A percentile compares a stretch with the other conserved stretches of the same genome.
Evolutionary conservation across 2,113 vertebrate species (phyloP).

Genomic region (Ophthalmotilapia sp.): DNA sequence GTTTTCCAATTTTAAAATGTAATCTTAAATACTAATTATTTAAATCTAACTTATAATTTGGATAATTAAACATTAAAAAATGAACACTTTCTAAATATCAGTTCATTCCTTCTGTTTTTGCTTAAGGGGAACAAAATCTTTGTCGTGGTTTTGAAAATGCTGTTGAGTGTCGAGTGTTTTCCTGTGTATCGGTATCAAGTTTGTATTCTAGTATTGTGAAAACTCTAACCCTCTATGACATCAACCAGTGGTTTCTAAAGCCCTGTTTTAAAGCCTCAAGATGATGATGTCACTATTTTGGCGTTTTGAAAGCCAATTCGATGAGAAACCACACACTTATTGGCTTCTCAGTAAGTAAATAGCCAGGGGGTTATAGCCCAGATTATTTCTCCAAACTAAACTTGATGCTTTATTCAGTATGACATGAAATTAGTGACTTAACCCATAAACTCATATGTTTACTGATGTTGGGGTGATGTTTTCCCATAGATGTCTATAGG

Average conservation of each 20-base stretch:
- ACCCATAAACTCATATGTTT: not conserved
- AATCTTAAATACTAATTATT: not conserved
- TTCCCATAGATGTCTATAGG: not conserved
- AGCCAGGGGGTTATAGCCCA: not conserved
- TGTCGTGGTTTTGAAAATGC: not conserved
- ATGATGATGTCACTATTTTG: not conserved
- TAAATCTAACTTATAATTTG: not conserved
- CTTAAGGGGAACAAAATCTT: not conserved
- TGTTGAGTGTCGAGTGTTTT: not conserved
- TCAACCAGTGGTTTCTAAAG: not conserved
- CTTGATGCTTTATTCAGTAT: not conserved
- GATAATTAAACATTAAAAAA: not conserved
- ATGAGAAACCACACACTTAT: not conserved
- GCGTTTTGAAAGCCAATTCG: not conserved
- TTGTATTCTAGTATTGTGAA: not conserved
- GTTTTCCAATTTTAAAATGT: not conserved
- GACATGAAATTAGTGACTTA: not conserved
- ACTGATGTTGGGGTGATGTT: not conserved
- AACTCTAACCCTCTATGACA: not conserved
- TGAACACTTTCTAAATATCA: not conserved
- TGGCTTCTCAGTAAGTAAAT: not conserved
- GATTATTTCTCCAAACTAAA: not conserved
- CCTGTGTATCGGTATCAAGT: not conserved
- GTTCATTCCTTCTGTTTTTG: not conserved
- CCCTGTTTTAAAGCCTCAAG: not conserved